A percentile compares a stretch with the other conserved stretches of the same genome.
Evolutionary conservation across 1,140 invertebrate genomes (phyloP).

Genomic region (Bilobella aurantiaca): DNA sequence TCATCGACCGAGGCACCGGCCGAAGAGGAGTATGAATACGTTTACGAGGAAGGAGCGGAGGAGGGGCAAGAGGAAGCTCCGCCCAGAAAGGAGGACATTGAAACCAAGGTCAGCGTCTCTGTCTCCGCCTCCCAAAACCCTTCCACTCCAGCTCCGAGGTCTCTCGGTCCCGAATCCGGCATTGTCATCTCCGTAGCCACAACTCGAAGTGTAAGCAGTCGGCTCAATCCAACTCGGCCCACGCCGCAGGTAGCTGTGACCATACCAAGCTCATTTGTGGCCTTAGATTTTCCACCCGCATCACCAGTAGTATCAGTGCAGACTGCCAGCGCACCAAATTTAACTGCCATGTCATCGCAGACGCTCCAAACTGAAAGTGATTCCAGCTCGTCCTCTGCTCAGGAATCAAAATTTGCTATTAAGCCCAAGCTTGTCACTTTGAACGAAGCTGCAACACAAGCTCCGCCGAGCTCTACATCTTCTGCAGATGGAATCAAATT

Average conservation of each 20-base stretch:
- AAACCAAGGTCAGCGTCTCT: conserved; percentile 26
- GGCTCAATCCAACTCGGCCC: not conserved
- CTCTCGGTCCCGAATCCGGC: conserved; percentile 1
- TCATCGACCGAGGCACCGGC: not conserved
- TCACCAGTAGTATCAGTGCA: not conserved
- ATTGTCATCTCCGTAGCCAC: conserved; percentile 32
- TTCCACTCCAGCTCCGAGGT: not conserved
- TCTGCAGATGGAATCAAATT: conserved; percentile 16
- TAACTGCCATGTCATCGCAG: too few species aligned
- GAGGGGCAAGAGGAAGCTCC: not conserved
- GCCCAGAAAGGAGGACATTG: not conserved
- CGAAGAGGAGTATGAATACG: not conserved
- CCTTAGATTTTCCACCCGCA: too few species aligned
- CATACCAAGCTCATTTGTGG: conserved; percentile 38
- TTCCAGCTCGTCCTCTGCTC: too few species aligned
- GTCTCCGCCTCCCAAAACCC: conserved; percentile 11
- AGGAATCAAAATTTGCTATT: too few species aligned
- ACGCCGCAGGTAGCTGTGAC: too few species aligned
- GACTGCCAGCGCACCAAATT: not conserved
- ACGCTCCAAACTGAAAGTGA: too few species aligned
- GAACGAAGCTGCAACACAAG: not conserved
- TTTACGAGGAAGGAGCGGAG: not conserved
- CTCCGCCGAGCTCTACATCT: conserved; percentile 7
- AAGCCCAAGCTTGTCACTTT: too few species aligned
- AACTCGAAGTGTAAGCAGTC: conserved; percentile 25